Percentiles rank a stretch among this genome's conserved stretches.
phyloP scores from a whole-genome alignment of 92 coral and sea anemone genomes.

The Actinernus sp. region DNA sequence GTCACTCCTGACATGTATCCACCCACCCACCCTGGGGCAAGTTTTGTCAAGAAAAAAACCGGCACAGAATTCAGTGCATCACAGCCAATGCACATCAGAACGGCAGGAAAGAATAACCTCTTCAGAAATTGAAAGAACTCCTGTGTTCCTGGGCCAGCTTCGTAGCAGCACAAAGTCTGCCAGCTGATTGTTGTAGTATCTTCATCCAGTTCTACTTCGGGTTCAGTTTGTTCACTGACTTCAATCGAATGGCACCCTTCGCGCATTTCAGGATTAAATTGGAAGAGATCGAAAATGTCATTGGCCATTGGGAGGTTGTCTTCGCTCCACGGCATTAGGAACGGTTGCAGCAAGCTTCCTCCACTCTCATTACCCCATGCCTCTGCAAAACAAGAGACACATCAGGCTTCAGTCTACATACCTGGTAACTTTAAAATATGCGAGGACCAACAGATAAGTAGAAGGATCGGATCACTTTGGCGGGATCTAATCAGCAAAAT shows the following conservation, averaged over 20 bases:
- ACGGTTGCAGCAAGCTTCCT: constrained; percentile 20
- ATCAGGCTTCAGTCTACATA: too few species aligned
- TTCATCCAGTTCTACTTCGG: not conserved
- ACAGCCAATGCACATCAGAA: constrained; percentile 37
- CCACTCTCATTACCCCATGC: constrained; percentile 44
- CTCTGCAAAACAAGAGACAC: not conserved
- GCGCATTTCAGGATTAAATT: constrained; percentile 55
- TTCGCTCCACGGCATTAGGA: constrained; percentile 60
- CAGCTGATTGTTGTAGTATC: not conserved
- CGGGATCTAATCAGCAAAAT: too few species aligned
- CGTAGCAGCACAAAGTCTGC: too few species aligned
- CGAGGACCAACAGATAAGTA: too few species aligned
- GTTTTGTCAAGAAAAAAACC: constrained; percentile 36
- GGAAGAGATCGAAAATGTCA: constrained; percentile 27
- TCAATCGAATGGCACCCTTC: constrained; percentile 1
- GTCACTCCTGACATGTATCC: constrained; percentile 35
- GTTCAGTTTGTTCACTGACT: not conserved
- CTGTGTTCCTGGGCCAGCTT: not conserved
- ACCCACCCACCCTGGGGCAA: constrained; percentile 78
- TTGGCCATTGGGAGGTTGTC: constrained; percentile 42
- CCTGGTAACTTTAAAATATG: too few species aligned
- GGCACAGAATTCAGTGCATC: constrained; percentile 56
- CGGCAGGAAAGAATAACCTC: constrained; percentile 32
- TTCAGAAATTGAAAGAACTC: constrained; percentile 45
- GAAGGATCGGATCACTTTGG: too few species aligned